A percentile compares a stretch with the other conserved stretches of the same genome.
Conservation (phyloP, 2,797 vertebrate genomes). For the Tragelaphus eurycerus region DNA sequence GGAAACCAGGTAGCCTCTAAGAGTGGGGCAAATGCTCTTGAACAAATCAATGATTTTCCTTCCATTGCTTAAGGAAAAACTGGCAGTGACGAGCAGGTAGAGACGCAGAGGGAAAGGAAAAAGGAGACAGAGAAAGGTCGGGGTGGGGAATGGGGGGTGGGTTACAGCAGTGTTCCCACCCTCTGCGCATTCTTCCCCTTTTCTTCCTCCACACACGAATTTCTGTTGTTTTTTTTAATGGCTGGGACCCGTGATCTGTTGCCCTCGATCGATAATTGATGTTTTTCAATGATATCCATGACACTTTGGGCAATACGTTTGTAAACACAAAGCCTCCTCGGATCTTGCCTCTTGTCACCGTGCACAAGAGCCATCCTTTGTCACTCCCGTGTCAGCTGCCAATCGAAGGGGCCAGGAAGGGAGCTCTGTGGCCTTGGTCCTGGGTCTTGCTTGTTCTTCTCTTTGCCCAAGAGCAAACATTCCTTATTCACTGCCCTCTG, state of each 20-base stretch:
- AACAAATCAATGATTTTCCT: conserved; percentile 11
- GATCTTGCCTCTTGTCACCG: conserved; percentile 38
- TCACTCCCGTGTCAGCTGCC: not conserved
- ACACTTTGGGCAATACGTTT: conserved; percentile 77
- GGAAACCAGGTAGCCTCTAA: not conserved
- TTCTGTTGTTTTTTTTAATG: conserved; percentile 41
- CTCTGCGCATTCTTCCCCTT: conserved; percentile 65
- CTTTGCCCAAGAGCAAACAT: not conserved
- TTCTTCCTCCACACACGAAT: conserved; percentile 37
- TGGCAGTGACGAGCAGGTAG: not conserved
- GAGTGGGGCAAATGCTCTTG: not conserved
- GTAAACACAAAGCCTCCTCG: conserved; percentile 66
- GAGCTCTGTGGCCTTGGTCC: not conserved
- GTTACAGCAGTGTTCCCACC: conserved; percentile 40
- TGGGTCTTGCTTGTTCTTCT: not conserved
- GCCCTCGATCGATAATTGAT: conserved; percentile 78
- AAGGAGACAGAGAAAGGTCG: not conserved
- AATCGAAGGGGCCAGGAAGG: not conserved
- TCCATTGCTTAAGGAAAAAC: not conserved
- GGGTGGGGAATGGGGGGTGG: too few species aligned
- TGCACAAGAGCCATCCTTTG: not conserved
- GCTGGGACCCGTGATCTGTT: conserved; percentile 53
- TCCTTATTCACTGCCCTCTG: not conserved
- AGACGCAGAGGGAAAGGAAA: not conserved
- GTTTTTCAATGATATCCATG: conserved; percentile 75